These are phyloP conservation scores for Meteorus cinctellus DNA, from an alignment of 2,888 invertebrate species.

Conservation along the genomic window DNA sequence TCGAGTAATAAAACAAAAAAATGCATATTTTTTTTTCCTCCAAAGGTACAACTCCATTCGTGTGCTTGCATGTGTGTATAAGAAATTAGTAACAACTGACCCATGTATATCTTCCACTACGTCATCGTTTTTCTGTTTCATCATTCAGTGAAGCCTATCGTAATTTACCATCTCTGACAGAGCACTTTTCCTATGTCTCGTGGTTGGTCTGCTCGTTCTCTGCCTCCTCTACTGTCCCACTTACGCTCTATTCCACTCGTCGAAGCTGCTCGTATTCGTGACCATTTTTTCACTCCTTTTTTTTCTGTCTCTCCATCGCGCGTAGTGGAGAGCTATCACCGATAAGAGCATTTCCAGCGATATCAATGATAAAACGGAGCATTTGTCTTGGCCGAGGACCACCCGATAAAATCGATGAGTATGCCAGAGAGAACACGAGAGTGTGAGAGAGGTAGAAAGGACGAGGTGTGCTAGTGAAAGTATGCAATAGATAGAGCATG, in stretches of 20 bases:
- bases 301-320: conserved; percentile 40
- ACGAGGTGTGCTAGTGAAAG: conserved; percentile 6
- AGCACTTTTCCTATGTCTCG: conserved; percentile 49
- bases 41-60: conserved; percentile 10
- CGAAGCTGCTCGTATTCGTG: neutral
- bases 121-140: conserved; percentile 49
- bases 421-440: conserved; percentile 33
- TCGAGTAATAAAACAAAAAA: neutral
- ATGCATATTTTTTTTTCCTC: neutral
- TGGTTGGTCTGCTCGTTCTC: conserved; percentile 5
- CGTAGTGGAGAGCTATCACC: conserved; percentile 52
- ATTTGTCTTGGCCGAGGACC: conserved; percentile 50
- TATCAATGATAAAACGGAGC: conserved; percentile 57
- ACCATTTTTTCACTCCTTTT: conserved; percentile 22
- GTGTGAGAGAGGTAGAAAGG: conserved; percentile 31
- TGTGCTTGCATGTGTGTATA: neutral
- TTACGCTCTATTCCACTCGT: neutral
- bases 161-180: conserved; percentile 56
- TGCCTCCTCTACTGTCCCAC: neutral
- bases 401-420: conserved; percentile 54
- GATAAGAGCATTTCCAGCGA: conserved; percentile 56
- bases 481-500: conserved; percentile 6
- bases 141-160: conserved; percentile 52
- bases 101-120: conserved; percentile 29
- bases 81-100: conserved; percentile 36